Conservation (phyloP, 2,888 invertebrate genomes). For the Gibbula magus region DNA sequence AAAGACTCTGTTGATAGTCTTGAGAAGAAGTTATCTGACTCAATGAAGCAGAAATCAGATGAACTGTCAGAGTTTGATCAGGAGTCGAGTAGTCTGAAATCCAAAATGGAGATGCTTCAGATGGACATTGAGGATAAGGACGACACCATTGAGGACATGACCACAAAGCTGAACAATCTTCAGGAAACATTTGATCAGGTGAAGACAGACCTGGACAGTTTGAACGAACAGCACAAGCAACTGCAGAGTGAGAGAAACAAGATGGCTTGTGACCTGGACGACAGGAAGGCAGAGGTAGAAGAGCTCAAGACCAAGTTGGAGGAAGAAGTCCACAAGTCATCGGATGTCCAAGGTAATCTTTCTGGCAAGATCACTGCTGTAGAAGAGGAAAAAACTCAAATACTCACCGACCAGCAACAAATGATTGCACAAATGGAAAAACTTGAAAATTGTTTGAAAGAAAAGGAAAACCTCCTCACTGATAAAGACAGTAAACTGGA, state of each 20-base stretch:
- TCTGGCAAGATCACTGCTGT: neutral
- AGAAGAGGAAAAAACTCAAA: neutral
- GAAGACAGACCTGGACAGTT: neutral
- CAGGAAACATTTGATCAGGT: conserved; percentile 14
- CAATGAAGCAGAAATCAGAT: conserved; percentile 16
- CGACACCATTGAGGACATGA: conserved; percentile 32
- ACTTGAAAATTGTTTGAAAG: conserved; percentile 1
- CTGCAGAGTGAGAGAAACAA: conserved; percentile 17
- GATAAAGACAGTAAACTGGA: conserved; percentile 34
- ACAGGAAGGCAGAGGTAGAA: conserved; percentile 12
- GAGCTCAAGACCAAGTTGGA: conserved; percentile 21
- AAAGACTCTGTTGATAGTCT: conserved; percentile 3
- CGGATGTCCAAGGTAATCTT: neutral
- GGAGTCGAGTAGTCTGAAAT: conserved; percentile 32
- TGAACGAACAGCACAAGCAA: neutral
- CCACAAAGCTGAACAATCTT: conserved; percentile 25
- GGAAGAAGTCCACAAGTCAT: neutral
- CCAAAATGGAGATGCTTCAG: conserved; percentile 31
- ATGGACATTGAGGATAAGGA: conserved; percentile 42
- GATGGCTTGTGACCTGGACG: conserved; percentile 28
- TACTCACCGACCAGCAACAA: conserved; percentile 23
- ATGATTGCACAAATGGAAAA: conserved; percentile 20
- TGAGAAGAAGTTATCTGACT: neutral
- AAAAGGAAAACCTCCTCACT: conserved; percentile 24
- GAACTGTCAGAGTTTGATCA: conserved; percentile 15